Evolutionary conservation across 2,113 vertebrate species (phyloP).

Genomic region (Oreotrochilus melanogaster): DNA sequence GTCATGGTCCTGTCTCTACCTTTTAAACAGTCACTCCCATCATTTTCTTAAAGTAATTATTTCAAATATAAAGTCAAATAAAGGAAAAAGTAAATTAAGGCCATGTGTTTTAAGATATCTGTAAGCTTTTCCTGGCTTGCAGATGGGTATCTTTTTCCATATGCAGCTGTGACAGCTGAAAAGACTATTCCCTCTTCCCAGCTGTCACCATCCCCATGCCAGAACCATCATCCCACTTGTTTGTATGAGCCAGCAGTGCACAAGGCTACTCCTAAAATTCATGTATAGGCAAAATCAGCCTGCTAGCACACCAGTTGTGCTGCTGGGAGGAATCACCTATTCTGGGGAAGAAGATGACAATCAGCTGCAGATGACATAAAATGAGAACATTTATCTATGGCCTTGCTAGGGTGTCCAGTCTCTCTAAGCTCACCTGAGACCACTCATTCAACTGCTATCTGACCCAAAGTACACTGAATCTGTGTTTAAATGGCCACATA

Average conservation of each 20-base stretch:
- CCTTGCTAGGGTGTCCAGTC: background rate
- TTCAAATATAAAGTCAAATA: conserved; percentile 7
- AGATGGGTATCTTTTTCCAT: background rate
- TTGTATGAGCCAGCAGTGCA: background rate
- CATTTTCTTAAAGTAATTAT: background rate
- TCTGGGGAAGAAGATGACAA: background rate
- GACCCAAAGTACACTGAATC: background rate
- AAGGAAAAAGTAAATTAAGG: background rate
- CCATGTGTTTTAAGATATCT: background rate
- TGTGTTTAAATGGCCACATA: fast-evolving
- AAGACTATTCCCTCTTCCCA: background rate
- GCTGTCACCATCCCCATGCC: background rate
- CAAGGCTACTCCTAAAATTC: background rate
- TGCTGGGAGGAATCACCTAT: background rate
- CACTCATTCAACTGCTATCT: background rate
- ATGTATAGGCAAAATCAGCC: background rate
- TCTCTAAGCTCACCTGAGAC: background rate
- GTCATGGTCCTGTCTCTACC: background rate
- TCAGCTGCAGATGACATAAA: background rate
- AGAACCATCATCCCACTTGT: background rate
- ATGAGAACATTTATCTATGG: background rate
- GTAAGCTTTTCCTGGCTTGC: background rate
- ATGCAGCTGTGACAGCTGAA: background rate
- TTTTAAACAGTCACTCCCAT: background rate
- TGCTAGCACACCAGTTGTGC: background rate